Conservation (phyloP, 2,888 invertebrate genomes). For the Panopea generosa region DNA sequence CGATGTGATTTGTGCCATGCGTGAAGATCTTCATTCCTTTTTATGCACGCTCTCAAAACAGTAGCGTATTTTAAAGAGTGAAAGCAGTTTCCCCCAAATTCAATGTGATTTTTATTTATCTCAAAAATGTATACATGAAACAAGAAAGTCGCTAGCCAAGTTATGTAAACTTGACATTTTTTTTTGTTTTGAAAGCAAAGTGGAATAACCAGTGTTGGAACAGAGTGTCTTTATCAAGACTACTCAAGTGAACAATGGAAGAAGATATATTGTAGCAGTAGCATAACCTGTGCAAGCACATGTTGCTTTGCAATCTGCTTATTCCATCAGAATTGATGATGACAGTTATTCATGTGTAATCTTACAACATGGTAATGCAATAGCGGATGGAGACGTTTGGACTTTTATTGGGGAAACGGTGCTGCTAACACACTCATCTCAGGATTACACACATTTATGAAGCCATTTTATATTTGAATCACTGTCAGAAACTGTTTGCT, state of each 20-base stretch:
- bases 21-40: no score
- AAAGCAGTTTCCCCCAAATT: no score
- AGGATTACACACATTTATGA: constrained; percentile 6
- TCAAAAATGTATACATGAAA: no score
- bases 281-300: constrained; percentile 47
- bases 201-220: no score
- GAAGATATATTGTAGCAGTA: constrained; percentile 62
- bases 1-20: constrained; percentile 16
- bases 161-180: no score
- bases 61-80: no score
- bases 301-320: constrained; percentile 47
- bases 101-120: no score
- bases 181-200: no score
- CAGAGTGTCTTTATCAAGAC: no score
- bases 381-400: neutral
- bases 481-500: neutral
- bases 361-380: neutral
- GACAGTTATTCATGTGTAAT: constrained; percentile 1
- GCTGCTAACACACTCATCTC: constrained; percentile 10
- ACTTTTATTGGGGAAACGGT: constrained; percentile 6
- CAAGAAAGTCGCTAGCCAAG: no score
- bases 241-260: constrained; percentile 35
- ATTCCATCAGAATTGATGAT: neutral
- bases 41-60: no score
- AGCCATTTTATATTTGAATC: no score